Conservation (phyloP, 2,888 invertebrate genomes). For the Caradrina clavipalpis region DNA sequence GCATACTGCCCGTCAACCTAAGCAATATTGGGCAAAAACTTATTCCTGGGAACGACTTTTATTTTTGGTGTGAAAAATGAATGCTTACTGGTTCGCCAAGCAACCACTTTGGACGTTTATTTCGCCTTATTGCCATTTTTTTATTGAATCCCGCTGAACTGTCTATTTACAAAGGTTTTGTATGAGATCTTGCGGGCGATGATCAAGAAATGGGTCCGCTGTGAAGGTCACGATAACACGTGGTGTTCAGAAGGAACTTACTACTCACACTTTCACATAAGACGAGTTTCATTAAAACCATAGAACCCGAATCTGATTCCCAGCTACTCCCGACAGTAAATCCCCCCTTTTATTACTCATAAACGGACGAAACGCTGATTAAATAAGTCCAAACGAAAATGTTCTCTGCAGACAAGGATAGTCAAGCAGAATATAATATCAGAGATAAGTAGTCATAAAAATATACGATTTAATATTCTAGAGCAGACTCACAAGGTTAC, state of each 20-base stretch:
- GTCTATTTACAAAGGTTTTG: too few relatives aligned
- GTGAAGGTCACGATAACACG: not conserved
- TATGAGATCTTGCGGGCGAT: not conserved
- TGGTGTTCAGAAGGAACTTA: not conserved
- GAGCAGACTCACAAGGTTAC: slow-evolving; percentile 11
- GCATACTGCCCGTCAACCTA: too few relatives aligned
- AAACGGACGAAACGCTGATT: slow-evolving; percentile 43
- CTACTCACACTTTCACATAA: not conserved
- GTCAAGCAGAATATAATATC: slow-evolving; percentile 26
- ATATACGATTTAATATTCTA: slow-evolving; percentile 21
- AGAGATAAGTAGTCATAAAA: slow-evolving; percentile 15
- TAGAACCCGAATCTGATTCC: slow-evolving; percentile 14
- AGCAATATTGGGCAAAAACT: too few relatives aligned
- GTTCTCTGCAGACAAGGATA: slow-evolving; percentile 18
- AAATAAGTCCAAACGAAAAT: slow-evolving; percentile 42
- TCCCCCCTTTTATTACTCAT: slow-evolving; percentile 38
- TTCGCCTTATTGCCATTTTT: too few relatives aligned
- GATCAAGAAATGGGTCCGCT: not conserved
- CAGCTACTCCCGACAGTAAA: slow-evolving; percentile 16
- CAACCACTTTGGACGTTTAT: too few relatives aligned
- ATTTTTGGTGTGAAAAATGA: too few relatives aligned
- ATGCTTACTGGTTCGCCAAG: too few relatives aligned
- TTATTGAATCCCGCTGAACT: too few relatives aligned
- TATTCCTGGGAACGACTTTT: too few relatives aligned
- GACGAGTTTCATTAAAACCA: slow-evolving; percentile 19